Conservation (phyloP, 1,140 invertebrate species). For the Calycopis cecrops region DNA sequence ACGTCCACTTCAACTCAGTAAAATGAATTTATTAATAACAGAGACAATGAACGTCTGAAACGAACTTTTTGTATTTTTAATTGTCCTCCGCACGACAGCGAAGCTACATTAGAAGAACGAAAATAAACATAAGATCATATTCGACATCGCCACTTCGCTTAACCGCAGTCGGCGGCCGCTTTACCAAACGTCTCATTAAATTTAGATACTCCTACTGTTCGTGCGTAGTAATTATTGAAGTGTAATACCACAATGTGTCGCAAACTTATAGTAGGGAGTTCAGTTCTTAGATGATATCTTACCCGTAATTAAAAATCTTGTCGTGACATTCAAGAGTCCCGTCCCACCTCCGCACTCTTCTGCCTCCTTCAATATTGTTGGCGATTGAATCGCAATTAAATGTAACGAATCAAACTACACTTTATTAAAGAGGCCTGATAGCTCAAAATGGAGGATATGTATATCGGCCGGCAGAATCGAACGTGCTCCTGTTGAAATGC, state of each 20-base stretch:
- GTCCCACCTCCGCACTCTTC: conserved; percentile 66
- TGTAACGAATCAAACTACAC: conserved; percentile 70
- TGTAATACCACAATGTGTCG: conserved; percentile 65
- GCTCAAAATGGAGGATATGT: conserved; percentile 59
- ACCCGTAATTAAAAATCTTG: conserved; percentile 73
- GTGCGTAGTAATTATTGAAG: conserved; percentile 64
- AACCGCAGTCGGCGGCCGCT: conserved; percentile 1
- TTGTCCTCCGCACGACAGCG: conserved; percentile 66
- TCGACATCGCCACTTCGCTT: conserved; percentile 42
- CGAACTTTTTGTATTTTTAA: conserved; percentile 73
- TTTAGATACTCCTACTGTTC: conserved; percentile 28
- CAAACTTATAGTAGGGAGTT: conserved; percentile 51
- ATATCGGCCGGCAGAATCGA: conserved; percentile 59
- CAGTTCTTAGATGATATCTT: conserved; percentile 71
- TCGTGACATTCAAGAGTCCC: conserved; percentile 69
- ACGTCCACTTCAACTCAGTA: conserved; percentile 70
- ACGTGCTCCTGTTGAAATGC: conserved; percentile 73
- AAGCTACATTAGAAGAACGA: conserved; percentile 69
- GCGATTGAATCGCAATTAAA: conserved; percentile 73
- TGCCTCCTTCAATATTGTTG: conserved; percentile 68
- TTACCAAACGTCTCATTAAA: conserved; percentile 12
- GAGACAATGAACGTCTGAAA: conserved; percentile 74
- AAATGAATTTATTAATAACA: conserved; percentile 75
- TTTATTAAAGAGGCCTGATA: conserved; percentile 69
- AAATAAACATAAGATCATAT: conserved; percentile 71